Evolutionary conservation across 2,797 vertebrate species (phyloP).

Genomic region (Sphenodon punctatus): DNA sequence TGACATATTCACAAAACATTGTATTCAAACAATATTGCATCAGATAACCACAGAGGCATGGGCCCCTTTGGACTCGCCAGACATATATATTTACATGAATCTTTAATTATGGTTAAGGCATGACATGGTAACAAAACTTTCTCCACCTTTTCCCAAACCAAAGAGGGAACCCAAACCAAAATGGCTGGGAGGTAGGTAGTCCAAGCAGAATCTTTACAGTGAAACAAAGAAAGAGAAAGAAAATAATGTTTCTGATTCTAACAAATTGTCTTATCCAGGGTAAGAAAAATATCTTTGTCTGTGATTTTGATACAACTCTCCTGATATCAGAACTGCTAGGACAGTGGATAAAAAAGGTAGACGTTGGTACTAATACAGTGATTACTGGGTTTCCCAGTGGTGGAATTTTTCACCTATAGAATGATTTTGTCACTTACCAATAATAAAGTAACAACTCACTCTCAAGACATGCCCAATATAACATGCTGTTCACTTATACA

Average conservation of each 20-base stretch:
- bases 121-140: no score
- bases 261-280: neutral
- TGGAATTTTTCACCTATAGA: neutral
- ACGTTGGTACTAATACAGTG: neutral
- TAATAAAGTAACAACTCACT: neutral
- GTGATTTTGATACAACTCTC: neutral
- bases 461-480: neutral
- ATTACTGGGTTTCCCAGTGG: neutral
- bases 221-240: neutral
- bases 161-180: neutral
- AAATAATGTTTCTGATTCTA: neutral
- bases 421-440: neutral
- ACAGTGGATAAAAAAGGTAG: neutral
- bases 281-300: neutral
- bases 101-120: no score
- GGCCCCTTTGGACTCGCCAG: no score
- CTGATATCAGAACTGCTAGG: neutral
- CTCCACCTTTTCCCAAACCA: neutral
- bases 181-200: neutral
- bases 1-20: no score
- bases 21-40: no score
- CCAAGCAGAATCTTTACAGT: neutral
- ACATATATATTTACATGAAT: no score
- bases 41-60: no score
- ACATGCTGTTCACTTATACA: neutral